These are phyloP conservation scores for Amazona guildingii DNA, from an alignment of 2,113 vertebrate species.

Conservation along the genomic window DNA sequence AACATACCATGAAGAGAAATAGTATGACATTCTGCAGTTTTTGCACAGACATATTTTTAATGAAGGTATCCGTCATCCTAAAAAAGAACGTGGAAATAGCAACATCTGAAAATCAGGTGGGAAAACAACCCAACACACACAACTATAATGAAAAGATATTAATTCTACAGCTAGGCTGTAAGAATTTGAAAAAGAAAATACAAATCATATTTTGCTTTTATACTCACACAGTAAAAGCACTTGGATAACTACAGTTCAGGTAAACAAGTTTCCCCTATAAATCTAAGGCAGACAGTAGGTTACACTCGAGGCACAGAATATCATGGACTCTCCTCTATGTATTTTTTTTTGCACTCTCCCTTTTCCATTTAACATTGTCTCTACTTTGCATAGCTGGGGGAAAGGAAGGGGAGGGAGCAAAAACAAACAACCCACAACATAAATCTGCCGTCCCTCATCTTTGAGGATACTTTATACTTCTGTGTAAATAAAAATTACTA, in stretches of 20 bases:
- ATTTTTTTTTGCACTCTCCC: not conserved
- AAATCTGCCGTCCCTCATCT: not conserved
- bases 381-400: not conserved
- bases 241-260: not conserved
- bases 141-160: not conserved
- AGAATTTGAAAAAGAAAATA: not conserved
- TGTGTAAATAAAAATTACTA: not conserved
- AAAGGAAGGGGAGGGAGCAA: not conserved
- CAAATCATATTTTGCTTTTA: not conserved
- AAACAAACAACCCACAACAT: not conserved
- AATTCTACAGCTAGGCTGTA: not conserved
- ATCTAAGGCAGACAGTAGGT: not conserved
- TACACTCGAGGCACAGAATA: not conserved
- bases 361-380: not conserved
- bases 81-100: not conserved
- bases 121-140: not conserved
- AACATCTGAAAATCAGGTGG: not conserved
- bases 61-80: not conserved
- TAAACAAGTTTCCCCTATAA: not conserved
- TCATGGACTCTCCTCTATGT: not conserved
- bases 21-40: not conserved
- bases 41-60: not conserved
- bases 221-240: not conserved
- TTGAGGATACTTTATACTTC: not conserved
- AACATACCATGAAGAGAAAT: not conserved